phyloP scores from a whole-genome alignment of 2,797 vertebrate genomes.

The Lagocephalus sceleratus region DNA sequence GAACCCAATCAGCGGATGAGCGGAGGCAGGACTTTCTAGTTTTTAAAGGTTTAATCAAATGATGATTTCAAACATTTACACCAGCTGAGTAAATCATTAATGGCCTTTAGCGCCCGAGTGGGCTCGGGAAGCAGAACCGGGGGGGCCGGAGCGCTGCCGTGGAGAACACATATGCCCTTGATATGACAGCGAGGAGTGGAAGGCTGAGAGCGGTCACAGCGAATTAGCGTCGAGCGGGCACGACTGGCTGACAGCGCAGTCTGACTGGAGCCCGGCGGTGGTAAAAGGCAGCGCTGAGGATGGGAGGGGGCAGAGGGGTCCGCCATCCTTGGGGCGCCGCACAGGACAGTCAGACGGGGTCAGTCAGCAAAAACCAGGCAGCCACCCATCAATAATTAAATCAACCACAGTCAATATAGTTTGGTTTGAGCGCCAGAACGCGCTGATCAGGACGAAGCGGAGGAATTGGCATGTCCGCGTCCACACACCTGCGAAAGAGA shows the following conservation, averaged over 20 bases:
- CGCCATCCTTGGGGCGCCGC: constrained; percentile 43
- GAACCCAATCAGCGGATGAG: no score
- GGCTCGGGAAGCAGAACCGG: constrained; percentile 10
- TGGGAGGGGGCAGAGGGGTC: constrained; percentile 41
- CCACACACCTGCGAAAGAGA: no score
- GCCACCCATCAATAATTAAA: constrained; percentile 68
- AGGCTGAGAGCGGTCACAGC: constrained; percentile 61
- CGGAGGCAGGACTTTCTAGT: no score
- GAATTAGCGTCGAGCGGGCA: constrained; percentile 58
- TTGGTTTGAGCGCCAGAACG: constrained; percentile 44
- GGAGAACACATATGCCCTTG: constrained; percentile 52
- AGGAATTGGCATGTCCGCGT: neutral
- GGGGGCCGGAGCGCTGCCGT: neutral
- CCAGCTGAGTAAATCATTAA: constrained; percentile 41
- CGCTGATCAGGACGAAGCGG: constrained; percentile 51
- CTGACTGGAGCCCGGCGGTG: constrained; percentile 52
- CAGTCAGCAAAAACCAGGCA: constrained; percentile 68
- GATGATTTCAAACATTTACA: constrained; percentile 20
- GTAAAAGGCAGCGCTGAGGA: constrained; percentile 41
- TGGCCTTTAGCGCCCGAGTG: constrained; percentile 40
- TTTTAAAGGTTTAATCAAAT: neutral
- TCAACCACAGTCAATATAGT: constrained; percentile 67
- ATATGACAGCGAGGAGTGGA: constrained; percentile 58
- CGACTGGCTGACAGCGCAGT: constrained; percentile 56
- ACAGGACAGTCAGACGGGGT: constrained; percentile 57